These are phyloP conservation scores for Nestor notabilis DNA, from an alignment of 2,113 vertebrate genomes.

Conservation along the genomic window DNA sequence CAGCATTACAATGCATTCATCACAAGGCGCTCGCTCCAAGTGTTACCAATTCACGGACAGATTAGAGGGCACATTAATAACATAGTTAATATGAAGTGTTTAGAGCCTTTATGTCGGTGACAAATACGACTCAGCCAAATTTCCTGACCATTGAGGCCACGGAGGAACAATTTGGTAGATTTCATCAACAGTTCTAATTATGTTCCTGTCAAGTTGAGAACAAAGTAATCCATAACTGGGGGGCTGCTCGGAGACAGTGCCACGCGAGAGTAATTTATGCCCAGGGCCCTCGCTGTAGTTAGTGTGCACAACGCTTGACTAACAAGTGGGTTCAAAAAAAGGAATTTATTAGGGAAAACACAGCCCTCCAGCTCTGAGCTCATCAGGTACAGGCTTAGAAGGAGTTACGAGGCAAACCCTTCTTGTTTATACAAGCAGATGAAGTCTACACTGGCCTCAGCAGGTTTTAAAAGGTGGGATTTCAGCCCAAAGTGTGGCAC, in stretches of 20 bases:
- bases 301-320: slow-evolving; percentile 80
- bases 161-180: slow-evolving; percentile 91
- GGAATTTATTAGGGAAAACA: slow-evolving; percentile 74
- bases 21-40: slow-evolving; percentile 64
- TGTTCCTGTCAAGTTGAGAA: slow-evolving; percentile 92
- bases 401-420: slow-evolving; percentile 25
- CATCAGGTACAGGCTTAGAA: slow-evolving; percentile 28
- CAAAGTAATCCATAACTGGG: slow-evolving; percentile 90
- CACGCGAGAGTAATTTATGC: slow-evolving; percentile 84
- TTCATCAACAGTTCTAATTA: slow-evolving; percentile 96
- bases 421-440: background rate
- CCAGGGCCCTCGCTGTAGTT: slow-evolving; percentile 77
- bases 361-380: slow-evolving; percentile 24
- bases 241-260: slow-evolving; percentile 78
- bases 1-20: slow-evolving; percentile 57
- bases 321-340: slow-evolving; percentile 79
- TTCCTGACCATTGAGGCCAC: slow-evolving; percentile 87
- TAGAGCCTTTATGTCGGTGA: slow-evolving; percentile 81
- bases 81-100: slow-evolving; percentile 85
- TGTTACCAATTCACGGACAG: slow-evolving; percentile 75
- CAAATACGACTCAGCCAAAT: slow-evolving; percentile 88
- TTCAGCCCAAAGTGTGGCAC: background rate
- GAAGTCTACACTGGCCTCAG: background rate
- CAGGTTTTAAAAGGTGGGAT: fast-evolving
- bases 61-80: slow-evolving; percentile 87